Conservation (phyloP, 2,797 vertebrate genomes). For the Cossypha niveicapilla region DNA sequence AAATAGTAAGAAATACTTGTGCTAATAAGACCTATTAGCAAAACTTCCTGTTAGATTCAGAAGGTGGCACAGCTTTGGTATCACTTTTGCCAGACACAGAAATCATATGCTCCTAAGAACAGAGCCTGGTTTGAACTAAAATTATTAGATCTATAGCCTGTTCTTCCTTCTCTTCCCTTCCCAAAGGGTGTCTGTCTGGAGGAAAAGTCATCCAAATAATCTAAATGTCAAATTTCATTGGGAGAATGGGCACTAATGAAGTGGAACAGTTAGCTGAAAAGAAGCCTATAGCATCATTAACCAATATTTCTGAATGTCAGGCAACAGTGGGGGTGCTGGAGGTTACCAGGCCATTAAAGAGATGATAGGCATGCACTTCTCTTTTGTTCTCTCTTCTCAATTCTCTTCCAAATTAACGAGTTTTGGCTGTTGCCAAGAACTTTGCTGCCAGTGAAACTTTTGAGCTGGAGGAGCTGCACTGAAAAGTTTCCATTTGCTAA, state of each 20-base stretch:
- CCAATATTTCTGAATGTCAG: not conserved
- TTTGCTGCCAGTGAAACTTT: not conserved
- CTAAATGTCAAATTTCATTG: not conserved
- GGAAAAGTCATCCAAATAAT: not conserved
- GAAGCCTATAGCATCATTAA: not conserved
- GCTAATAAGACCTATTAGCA: not conserved
- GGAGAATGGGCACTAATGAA: not conserved
- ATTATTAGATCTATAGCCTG: not conserved
- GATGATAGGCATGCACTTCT: not conserved
- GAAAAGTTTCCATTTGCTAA: not conserved
- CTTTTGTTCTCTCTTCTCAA: not conserved
- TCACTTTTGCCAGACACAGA: not conserved
- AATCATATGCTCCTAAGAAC: not conserved
- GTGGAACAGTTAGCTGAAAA: not conserved
- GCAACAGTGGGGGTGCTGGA: not conserved
- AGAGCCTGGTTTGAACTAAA: not conserved
- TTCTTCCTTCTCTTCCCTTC: not conserved
- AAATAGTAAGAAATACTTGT: not conserved
- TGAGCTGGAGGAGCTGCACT: not conserved
- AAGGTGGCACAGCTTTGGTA: not conserved
- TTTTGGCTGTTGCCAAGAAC: not conserved
- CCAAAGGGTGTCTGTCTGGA: not conserved
- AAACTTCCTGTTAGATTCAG: not conserved
- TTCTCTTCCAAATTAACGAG: not conserved
- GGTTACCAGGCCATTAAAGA: not conserved